phyloP scores from a whole-genome alignment of 2,113 vertebrate species.

The Pogonocichla stellata region DNA sequence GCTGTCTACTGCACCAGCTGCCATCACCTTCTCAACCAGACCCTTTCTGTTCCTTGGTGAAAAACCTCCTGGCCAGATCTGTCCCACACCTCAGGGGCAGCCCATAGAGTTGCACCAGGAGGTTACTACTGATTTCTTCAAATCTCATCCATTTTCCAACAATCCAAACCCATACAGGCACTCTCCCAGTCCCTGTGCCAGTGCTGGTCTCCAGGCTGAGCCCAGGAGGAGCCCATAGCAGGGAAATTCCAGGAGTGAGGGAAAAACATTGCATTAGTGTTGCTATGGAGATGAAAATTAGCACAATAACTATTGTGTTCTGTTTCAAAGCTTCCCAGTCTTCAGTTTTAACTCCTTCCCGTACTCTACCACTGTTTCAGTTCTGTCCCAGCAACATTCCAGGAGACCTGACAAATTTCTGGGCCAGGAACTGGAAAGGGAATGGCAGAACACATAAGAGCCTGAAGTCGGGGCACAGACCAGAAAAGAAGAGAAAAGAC shows the following conservation, averaged over 20 bases:
- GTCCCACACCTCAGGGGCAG: not conserved
- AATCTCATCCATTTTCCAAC: not conserved
- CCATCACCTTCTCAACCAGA: not conserved
- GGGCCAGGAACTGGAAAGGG: not conserved
- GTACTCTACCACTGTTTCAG: not conserved
- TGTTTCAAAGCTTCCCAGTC: not conserved
- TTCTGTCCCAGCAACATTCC: not conserved
- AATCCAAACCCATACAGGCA: not conserved
- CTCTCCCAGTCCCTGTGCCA: not conserved
- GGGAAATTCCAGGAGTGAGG: slow-evolving; percentile 7
- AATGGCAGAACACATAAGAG: not conserved
- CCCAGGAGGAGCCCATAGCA: not conserved
- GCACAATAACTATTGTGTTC: slow-evolving; percentile 40
- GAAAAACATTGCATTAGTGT: not conserved
- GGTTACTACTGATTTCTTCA: not conserved
- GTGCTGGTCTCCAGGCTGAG: not conserved
- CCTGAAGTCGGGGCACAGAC: not conserved
- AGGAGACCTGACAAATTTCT: not conserved
- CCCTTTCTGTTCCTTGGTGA: not conserved
- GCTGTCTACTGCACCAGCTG: not conserved
- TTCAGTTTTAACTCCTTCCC: not conserved
- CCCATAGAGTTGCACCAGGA: not conserved
- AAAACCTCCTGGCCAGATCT: not conserved
- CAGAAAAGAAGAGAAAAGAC: not conserved
- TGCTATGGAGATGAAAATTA: slow-evolving; percentile 36